Evolutionary conservation across 92 coral and sea anemone species (phyloP), one percentile per base, ranked within the genome.

Genomic region (Parazoanthus swiftii): DNA sequence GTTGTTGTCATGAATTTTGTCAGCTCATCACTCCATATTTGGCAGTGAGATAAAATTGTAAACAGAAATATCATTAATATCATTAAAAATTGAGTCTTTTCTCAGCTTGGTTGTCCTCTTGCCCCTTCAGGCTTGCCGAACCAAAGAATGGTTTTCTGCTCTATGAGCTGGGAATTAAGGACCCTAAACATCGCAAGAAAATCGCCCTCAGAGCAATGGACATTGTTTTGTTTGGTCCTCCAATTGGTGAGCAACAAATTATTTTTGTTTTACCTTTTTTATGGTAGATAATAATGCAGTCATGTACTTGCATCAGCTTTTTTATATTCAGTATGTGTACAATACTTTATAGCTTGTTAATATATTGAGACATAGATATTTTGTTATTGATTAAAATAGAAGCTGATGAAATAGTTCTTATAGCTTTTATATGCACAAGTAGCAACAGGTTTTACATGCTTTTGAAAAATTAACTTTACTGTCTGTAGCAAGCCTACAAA

Each of bases 151-250:
- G 94, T 89, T 82, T 93, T 51, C 86, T 97, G 71, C 93, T 91
- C 59, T 81, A 91, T 23, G 96, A 93, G 51, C 92, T 92, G 36
- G 96, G 96, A 25, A 92, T 97, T 82, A 91, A 93, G 76, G 96
- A 95, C 84, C 90, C 95, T 4, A 95, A 95, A 71, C 98, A 97
- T 74, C 93, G 99, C 80, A 97, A 95, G 92, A 97, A 97, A 74
- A 97, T 97, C 18, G 93, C 98, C 76, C 91, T 97, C 56, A 91
- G 99, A 63, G 97, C 99, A 23, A 97, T 97, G 99, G 99, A 97
- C 89, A 93, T 95, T 85, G 98, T 95, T 58, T 87, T 97, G 20
- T 97, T 97, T 90, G 99, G 99, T 25, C 97, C 99, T 15, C 98
- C 99, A 50, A 70, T 88, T 36, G 89, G 97, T 94, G 75, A 90